These are phyloP conservation scores for Callitettix versicolor DNA, from an alignment of 1,140 invertebrate genomes.

Conservation along the genomic window DNA sequence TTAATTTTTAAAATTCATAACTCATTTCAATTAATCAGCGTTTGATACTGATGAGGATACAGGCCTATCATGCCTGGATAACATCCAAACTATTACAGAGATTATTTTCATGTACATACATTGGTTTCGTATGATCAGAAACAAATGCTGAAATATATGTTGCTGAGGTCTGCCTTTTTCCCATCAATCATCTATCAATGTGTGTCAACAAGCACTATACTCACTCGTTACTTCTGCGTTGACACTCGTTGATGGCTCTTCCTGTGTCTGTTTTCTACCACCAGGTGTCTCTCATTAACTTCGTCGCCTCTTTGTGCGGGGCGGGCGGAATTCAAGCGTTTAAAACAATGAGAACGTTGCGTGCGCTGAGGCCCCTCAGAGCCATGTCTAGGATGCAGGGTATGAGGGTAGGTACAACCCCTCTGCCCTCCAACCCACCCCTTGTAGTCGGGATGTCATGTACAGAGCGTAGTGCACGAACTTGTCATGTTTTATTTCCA, in stretches of 20 bases:
- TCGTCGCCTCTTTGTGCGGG: slow-evolving; percentile 85
- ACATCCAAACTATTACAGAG: too few relatives aligned
- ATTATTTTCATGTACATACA: too few relatives aligned
- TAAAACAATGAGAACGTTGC: slow-evolving; percentile 94
- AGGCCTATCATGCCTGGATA: too few relatives aligned
- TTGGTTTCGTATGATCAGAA: too few relatives aligned
- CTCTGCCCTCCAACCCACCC: background rate
- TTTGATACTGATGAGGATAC: too few relatives aligned
- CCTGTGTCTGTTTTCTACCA: slow-evolving; percentile 38
- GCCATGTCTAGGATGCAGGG: slow-evolving; percentile 96
- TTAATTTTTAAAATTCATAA: too few relatives aligned
- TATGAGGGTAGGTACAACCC: slow-evolving; percentile 79
- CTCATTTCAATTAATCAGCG: too few relatives aligned
- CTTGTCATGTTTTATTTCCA: too few relatives aligned
- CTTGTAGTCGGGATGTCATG: too few relatives aligned
- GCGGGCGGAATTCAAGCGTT: slow-evolving; percentile 93
- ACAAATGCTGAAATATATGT: too few relatives aligned
- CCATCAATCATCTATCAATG: background rate
- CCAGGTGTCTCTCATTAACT: slow-evolving; percentile 94
- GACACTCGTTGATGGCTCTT: too few relatives aligned
- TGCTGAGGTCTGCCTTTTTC: background rate
- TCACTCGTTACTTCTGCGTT: slow-evolving; percentile 16
- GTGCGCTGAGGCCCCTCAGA: slow-evolving; percentile 86
- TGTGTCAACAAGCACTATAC: background rate
- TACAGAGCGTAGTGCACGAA: too few relatives aligned